These are phyloP conservation scores for Microcaecilia unicolor DNA, from an alignment of 2,797 vertebrate genomes.

Conservation along the genomic window DNA sequence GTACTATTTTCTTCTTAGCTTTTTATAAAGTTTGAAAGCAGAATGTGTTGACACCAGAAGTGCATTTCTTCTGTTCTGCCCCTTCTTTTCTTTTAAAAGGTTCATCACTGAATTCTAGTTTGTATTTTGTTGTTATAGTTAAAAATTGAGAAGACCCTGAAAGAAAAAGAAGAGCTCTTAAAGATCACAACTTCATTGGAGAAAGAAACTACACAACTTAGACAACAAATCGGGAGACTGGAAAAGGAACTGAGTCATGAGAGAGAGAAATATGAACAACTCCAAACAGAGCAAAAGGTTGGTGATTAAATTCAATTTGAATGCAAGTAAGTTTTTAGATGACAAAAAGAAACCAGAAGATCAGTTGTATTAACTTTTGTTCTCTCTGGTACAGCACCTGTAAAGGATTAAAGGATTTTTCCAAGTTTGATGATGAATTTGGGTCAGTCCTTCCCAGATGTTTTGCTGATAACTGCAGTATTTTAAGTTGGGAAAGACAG, in stretches of 20 bases:
- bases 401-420: no score
- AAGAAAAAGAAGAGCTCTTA: slow-evolving; percentile 85
- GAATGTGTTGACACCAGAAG: no score
- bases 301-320: slow-evolving; percentile 39
- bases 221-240: slow-evolving; percentile 68
- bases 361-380: slow-evolving; percentile 42
- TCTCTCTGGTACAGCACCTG: slow-evolving; percentile 32
- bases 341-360: no score
- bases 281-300: slow-evolving; percentile 82
- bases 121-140: slow-evolving; percentile 48
- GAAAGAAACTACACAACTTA: slow-evolving; percentile 75
- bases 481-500: no score
- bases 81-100: background rate
- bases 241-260: slow-evolving; percentile 73
- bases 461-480: no score
- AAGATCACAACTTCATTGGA: slow-evolving; percentile 71
- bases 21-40: no score
- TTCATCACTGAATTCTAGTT: no score
- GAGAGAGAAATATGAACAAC: slow-evolving; percentile 63
- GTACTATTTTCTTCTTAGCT: no score
- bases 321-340: no score
- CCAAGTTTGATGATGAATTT: no score
- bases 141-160: slow-evolving; percentile 86
- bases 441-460: no score
- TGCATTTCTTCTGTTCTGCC: no score